These are phyloP conservation scores for Anseranas semipalmata DNA, from an alignment of 2,113 vertebrate species.

Conservation along the genomic window DNA sequence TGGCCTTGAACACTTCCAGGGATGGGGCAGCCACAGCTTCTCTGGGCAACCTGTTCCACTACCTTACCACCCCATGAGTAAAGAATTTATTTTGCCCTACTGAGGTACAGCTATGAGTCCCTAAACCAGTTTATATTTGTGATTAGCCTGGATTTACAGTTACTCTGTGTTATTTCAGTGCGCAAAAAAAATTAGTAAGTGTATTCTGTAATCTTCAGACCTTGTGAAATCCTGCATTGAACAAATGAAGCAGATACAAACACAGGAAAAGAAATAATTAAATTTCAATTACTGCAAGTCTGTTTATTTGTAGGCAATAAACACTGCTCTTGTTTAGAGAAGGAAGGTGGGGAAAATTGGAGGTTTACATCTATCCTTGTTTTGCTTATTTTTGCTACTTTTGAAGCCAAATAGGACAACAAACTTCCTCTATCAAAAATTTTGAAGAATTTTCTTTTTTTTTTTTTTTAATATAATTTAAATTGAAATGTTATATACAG, in stretches of 20 bases:
- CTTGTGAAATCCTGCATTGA: not conserved
- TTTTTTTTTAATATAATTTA: not conserved
- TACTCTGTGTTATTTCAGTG: not conserved
- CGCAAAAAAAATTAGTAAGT: not conserved
- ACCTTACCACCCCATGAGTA: no score
- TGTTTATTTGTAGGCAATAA: not conserved
- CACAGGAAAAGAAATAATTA: not conserved
- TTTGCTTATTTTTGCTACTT: not conserved
- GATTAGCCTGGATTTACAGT: not conserved
- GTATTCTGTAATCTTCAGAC: not conserved
- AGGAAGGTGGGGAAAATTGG: not conserved
- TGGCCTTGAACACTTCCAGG: no score
- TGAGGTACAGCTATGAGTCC: not conserved
- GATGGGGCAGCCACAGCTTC: no score
- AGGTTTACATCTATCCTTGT: not conserved
- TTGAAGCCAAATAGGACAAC: not conserved
- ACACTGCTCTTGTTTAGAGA: not conserved
- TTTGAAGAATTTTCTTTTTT: not conserved
- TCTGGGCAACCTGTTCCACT: no score
- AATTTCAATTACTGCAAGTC: not conserved
- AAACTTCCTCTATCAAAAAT: not conserved
- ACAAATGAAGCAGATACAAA: not conserved
- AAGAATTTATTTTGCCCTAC: not conserved
- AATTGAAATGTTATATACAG: not conserved
- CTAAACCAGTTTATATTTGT: not conserved